Percentiles rank a stretch among this genome's conserved stretches.
Evolutionary conservation across 2,797 vertebrate species (phyloP).

Genomic region (Geotria australis): DNA sequence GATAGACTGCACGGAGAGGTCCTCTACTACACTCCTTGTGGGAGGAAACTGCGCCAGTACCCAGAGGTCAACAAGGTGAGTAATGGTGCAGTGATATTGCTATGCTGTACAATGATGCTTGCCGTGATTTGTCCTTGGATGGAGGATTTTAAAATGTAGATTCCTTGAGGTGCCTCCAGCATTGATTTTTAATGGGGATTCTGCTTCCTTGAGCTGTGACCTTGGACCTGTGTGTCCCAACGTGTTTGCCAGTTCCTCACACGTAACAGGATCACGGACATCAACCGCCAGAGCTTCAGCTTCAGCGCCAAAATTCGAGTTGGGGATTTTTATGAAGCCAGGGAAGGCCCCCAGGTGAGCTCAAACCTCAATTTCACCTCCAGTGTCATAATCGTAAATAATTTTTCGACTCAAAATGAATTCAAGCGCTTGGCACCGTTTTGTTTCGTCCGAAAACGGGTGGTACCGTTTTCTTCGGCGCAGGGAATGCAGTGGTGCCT

Average conservation of each 20-base stretch:
- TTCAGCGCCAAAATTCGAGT: constrained; percentile 91
- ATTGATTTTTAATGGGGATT: too few species aligned
- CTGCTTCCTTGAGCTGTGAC: too few species aligned
- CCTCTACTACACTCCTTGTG: constrained; percentile 87
- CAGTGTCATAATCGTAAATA: too few species aligned
- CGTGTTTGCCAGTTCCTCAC: constrained; percentile 62
- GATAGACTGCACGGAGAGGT: constrained; percentile 79
- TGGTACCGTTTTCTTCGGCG: neutral
- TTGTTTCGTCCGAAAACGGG: neutral
- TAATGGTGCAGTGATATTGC: neutral
- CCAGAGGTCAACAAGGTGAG: constrained; percentile 82
- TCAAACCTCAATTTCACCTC: constrained; percentile 5
- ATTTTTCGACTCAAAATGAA: too few species aligned
- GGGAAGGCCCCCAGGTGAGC: constrained; percentile 66
- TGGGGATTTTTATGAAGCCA: constrained; percentile 89
- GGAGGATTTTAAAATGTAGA: too few species aligned
- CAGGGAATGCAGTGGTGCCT: constrained; percentile 70
- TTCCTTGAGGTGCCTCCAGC: too few species aligned
- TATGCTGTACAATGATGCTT: too few species aligned
- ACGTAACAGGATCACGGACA: constrained; percentile 66
- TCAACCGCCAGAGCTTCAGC: constrained; percentile 87
- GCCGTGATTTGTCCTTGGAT: too few species aligned
- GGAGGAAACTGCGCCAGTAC: constrained; percentile 87
- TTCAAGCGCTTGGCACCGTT: too few species aligned
- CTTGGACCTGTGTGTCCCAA: too few species aligned